Evolutionary conservation across 1,140 invertebrate species (phyloP).

Genomic region (Nephila pilipes): DNA sequence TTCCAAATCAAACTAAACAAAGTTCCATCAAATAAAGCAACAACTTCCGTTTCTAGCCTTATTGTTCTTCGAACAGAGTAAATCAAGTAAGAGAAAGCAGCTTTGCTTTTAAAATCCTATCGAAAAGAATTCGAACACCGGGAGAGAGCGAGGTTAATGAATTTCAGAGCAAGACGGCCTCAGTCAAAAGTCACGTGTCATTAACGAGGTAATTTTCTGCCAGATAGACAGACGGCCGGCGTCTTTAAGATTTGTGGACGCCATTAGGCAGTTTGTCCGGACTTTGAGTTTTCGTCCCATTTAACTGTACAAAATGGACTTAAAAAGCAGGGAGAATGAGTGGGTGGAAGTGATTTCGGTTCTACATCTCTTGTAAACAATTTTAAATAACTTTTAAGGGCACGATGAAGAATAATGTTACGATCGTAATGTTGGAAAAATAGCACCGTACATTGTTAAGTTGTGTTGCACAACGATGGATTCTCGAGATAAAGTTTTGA

Average conservation of each 20-base stretch:
- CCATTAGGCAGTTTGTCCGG: neutral
- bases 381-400: too few species aligned
- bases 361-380: too few species aligned
- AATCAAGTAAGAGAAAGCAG: neutral
- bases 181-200: constrained; percentile 28
- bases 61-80: neutral
- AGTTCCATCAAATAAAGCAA: neutral
- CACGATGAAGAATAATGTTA: too few species aligned
- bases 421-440: too few species aligned
- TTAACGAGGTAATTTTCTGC: constrained; percentile 22
- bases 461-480: too few species aligned
- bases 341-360: too few species aligned
- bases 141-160: neutral
- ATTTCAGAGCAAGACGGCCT: neutral
- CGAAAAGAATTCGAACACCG: neutral
- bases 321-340: too few species aligned
- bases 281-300: neutral
- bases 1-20: neutral
- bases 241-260: neutral
- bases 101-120: neutral
- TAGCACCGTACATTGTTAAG: too few species aligned
- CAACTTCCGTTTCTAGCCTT: neutral
- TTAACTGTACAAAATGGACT: neutral
- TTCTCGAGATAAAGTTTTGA: too few species aligned
- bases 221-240: neutral